A percentile compares a stretch with the other conserved stretches of the same genome.
phyloP scores from a whole-genome alignment of 2,888 invertebrate genomes.

The Suillia variegata region DNA sequence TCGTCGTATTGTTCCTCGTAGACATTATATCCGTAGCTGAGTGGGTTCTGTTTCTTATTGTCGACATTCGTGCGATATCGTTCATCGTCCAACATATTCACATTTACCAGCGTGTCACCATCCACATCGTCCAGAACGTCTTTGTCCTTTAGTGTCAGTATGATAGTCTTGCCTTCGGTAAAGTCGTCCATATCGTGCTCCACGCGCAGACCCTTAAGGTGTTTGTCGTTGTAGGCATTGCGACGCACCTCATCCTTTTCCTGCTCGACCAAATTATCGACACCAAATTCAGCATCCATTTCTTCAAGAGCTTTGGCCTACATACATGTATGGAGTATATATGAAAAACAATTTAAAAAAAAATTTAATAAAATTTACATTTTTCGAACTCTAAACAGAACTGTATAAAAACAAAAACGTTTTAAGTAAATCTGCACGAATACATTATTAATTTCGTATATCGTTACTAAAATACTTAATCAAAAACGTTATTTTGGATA shows the following conservation, averaged over 20 bases:
- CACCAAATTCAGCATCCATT: slow-evolving; percentile 93
- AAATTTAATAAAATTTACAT: not conserved
- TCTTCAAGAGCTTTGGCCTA: slow-evolving; percentile 93
- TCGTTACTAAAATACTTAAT: slow-evolving; percentile 10
- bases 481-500: no score
- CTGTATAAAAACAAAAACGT: not conserved
- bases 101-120: slow-evolving; percentile 89
- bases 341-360: not conserved
- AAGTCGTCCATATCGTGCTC: slow-evolving; percentile 77
- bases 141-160: slow-evolving; percentile 93
- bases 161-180: slow-evolving; percentile 80
- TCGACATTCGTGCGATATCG: slow-evolving; percentile 82
- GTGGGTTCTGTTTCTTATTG: slow-evolving; percentile 80
- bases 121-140: slow-evolving; percentile 85
- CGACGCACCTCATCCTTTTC: slow-evolving; percentile 68
- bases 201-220: slow-evolving; percentile 82
- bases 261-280: slow-evolving; percentile 81
- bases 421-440: not conserved
- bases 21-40: slow-evolving; percentile 85
- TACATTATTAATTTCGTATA: no score
- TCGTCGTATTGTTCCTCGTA: slow-evolving; percentile 77
- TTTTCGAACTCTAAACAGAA: not conserved
- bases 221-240: slow-evolving; percentile 70
- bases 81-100: slow-evolving; percentile 86
- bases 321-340: slow-evolving; percentile 29